Evolutionary conservation across 2,888 invertebrate species (phyloP), one percentile per base, ranked within the genome.

Genomic region (Chouioia cunea): DNA sequence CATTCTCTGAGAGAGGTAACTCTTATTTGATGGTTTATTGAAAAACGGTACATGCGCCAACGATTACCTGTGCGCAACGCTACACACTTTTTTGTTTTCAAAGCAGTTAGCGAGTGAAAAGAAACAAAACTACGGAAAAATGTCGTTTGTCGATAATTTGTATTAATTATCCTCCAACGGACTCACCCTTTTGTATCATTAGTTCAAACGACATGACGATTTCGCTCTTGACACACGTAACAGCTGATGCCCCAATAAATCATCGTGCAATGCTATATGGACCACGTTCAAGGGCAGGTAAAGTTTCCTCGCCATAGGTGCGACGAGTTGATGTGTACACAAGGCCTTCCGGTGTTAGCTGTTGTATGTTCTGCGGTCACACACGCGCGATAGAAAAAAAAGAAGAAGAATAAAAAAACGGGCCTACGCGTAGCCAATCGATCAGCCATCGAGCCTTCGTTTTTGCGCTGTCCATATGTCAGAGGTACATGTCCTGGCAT

Each of bases 401-500:
- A 53, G 22, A 65, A 6, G 20, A 4, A 14, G 46, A 54, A n/a
- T 22, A 22, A 47, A 6, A 50, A 46, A 57, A 36, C 77, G 80
- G 79, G 79, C 79, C 78, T 77, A 77, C 78, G 81, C 82, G 82
- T 83, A 77, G 77, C 84, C 81, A 82, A 85, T 85, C 85, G 81
- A 85, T 85, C 85, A 83, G 83, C 36, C 79, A 84, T 83, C 80
- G 85, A 36, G 36, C 80, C 78, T 82, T 36, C 36, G 81, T 84
- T 84, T 85, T 83, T 84, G 80, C 83, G 82, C 80, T 77, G 79
- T 79, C 84, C 84, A 83, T 85, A 83, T 84, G 84, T 85, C 83
- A 83, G 78, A 79, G 74, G 80, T 77, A 74, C 84, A 85, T 85
- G 84, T 82, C 80, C 74, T 53, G 75, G 83, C 83, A 84, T 84